These are phyloP conservation scores for Eupelmus urozonus DNA, from an alignment of 2,888 invertebrate genomes.

Conservation along the genomic window DNA sequence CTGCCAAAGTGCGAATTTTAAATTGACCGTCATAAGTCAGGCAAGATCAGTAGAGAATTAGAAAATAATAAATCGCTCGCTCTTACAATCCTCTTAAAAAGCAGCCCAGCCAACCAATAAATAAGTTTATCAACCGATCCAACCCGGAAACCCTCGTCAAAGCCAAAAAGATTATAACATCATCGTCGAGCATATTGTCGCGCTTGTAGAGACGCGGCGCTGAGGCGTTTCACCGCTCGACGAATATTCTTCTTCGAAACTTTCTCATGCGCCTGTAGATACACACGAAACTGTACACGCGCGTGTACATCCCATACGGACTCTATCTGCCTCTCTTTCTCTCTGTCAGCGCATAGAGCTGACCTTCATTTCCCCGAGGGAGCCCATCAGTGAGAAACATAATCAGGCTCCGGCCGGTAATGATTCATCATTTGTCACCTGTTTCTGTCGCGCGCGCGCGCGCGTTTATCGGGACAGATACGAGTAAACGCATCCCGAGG, in stretches of 20 bases:
- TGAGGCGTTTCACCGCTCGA: background rate
- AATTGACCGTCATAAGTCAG: too few relatives aligned
- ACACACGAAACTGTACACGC: background rate
- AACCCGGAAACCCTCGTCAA: background rate
- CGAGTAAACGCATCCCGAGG: background rate
- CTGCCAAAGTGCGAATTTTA: too few relatives aligned
- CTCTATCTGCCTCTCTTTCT: background rate
- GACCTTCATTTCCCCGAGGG: background rate
- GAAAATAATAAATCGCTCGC: too few relatives aligned
- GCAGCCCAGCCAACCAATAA: too few relatives aligned
- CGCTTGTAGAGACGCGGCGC: background rate
- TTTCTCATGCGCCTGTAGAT: background rate
- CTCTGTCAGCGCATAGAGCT: background rate
- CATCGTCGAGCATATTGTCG: conserved; percentile 8
- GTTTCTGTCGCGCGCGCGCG: conserved; percentile 26
- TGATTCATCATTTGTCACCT: conserved; percentile 55
- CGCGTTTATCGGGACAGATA: too few relatives aligned
- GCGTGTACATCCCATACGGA: background rate
- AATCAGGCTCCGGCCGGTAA: too few relatives aligned
- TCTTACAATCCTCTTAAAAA: too few relatives aligned
- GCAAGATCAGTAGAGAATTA: too few relatives aligned
- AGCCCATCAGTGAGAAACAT: too few relatives aligned
- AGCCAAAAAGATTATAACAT: conserved; percentile 28
- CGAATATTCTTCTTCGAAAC: background rate
- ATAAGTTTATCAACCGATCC: background rate